These are phyloP conservation scores for Rhinichthys osculus DNA, from an alignment of 2,797 vertebrate genomes.

Conservation along the genomic window DNA sequence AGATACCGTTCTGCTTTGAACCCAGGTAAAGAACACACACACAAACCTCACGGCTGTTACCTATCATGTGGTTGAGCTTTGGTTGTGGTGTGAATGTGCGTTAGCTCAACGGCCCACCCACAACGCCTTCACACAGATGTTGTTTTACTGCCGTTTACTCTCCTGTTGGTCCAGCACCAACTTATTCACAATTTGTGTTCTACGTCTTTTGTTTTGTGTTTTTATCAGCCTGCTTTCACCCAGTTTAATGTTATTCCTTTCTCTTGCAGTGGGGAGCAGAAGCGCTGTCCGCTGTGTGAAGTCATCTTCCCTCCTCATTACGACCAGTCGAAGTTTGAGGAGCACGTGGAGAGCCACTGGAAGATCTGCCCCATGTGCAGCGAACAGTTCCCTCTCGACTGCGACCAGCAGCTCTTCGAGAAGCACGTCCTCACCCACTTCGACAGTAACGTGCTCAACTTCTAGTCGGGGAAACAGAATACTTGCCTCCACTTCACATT, in stretches of 20 bases:
- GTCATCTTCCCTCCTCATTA: slow-evolving; percentile 98
- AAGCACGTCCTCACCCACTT: slow-evolving; percentile 97
- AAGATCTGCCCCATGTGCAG: slow-evolving; percentile 99
- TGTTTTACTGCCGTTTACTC: slow-evolving; percentile 69
- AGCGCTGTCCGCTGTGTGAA: slow-evolving; percentile 94
- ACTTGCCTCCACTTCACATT: slow-evolving; percentile 58
- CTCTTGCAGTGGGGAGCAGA: slow-evolving; percentile 85
- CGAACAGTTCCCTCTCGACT: slow-evolving; percentile 96
- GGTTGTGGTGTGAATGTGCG: slow-evolving; percentile 46
- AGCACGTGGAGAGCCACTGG: slow-evolving; percentile 99
- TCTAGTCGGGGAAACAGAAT: slow-evolving; percentile 77
- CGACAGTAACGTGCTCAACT: slow-evolving; percentile 87
- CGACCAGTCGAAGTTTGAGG: slow-evolving; percentile 96
- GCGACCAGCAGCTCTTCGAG: slow-evolving; percentile 94
- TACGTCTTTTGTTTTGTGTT: not conserved
- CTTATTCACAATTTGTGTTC: slow-evolving; percentile 45
- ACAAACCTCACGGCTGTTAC: slow-evolving; percentile 30
- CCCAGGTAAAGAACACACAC: slow-evolving; percentile 84
- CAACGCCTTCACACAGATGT: slow-evolving; percentile 70
- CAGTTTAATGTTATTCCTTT: not conserved
- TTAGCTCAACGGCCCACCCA: slow-evolving; percentile 72
- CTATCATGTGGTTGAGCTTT: slow-evolving; percentile 35
- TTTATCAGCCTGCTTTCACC: not conserved
- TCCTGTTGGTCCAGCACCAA: slow-evolving; percentile 66
- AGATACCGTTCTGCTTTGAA: slow-evolving; percentile 94